phyloP scores from a whole-genome alignment of 2,888 invertebrate genomes.

The Furcula furcula region DNA sequence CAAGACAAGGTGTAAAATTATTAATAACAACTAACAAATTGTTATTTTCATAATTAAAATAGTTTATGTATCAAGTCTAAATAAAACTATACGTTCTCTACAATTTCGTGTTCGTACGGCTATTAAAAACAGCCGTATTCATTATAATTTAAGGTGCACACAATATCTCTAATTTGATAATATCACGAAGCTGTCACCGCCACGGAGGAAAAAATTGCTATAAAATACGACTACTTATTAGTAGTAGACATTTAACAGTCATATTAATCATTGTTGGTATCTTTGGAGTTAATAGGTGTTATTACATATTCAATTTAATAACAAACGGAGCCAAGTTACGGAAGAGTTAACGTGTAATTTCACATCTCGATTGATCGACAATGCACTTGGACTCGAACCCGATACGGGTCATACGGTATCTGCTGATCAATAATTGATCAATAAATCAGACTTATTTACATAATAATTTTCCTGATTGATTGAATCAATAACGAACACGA shows the following conservation, averaged over 20 bases:
- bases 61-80: constrained; percentile 8
- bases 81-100: neutral
- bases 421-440: constrained; percentile 48
- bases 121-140: too few relatives aligned
- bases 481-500: constrained; percentile 27
- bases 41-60: constrained; percentile 15
- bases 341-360: constrained; percentile 67
- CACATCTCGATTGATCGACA: constrained; percentile 50
- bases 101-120: too few relatives aligned
- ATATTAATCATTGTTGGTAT: constrained; percentile 49
- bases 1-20: too few relatives aligned
- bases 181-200: constrained; percentile 22
- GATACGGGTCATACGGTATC: constrained; percentile 47
- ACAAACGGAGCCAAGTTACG: constrained; percentile 53
- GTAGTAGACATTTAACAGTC: constrained; percentile 32
- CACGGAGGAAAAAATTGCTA: constrained; percentile 13
- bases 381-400: constrained; percentile 45
- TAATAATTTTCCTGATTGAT: constrained; percentile 38
- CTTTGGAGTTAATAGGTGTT: constrained; percentile 49
- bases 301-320: constrained; percentile 63
- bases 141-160: constrained; percentile 16
- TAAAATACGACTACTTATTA: constrained; percentile 7
- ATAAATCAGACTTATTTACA: constrained; percentile 50
- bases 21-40: too few relatives aligned
- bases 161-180: constrained; percentile 8